Conservation (phyloP, 23 tunicate genomes). For the Halocynthia aurantium region DNA sequence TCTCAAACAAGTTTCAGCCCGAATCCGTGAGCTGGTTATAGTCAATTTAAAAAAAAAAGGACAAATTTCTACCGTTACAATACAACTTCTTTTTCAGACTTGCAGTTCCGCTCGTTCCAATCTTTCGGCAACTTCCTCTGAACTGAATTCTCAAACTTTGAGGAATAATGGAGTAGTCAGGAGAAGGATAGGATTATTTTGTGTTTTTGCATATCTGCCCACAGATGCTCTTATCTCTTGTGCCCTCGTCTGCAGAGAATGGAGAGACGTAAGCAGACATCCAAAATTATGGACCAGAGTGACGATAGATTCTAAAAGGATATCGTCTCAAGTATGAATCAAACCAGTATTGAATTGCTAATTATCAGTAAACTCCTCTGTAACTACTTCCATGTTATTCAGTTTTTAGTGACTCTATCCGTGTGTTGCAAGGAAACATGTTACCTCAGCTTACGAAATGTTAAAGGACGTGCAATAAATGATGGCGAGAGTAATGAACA, state of each 20-base stretch:
- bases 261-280: conserved; percentile 64
- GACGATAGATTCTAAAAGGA: conserved; percentile 23
- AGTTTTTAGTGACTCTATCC: conserved; percentile 38
- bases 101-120: conserved; percentile 1
- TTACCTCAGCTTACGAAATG: conserved; percentile 33
- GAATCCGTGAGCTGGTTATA: not conserved
- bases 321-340: conserved; percentile 6
- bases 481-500: conserved; percentile 10
- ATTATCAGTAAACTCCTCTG: not conserved
- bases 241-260: conserved; percentile 70
- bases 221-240: conserved; percentile 47
- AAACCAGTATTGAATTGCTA: no score
- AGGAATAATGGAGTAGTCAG: conserved; percentile 4
- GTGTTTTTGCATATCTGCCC: conserved; percentile 55
- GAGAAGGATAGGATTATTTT: conserved; percentile 50
- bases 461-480: conserved; percentile 7
- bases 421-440: conserved; percentile 63
- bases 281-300: conserved; percentile 83
- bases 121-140: not conserved
- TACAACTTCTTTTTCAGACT: not conserved
- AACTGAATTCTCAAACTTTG: not conserved
- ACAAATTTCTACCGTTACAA: no score
- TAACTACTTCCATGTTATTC: not conserved
- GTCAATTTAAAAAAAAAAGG: no score
- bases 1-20: conserved; percentile 20